A percentile compares a stretch with the other conserved stretches of the same genome.
These are phyloP conservation scores for Agonopterix heracliana DNA, from an alignment of 2,888 invertebrate species.

Conservation along the genomic window DNA sequence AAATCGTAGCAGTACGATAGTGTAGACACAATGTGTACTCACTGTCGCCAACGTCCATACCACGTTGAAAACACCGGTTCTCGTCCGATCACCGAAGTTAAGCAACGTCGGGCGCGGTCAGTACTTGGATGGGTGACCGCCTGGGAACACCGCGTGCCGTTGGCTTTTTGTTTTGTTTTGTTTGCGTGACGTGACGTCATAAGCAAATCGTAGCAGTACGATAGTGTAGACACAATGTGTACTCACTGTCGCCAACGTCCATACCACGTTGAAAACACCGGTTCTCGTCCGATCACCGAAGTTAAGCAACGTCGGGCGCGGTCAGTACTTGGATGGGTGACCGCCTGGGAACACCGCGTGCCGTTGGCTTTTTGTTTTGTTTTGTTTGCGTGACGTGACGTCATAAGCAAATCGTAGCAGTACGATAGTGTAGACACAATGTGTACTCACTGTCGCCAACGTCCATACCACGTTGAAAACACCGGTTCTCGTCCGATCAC, in stretches of 20 bases:
- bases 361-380: conserved; percentile 42
- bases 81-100: conserved; percentile 73
- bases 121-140: conserved; percentile 72
- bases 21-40: no score
- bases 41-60: conserved; percentile 53
- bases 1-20: no score
- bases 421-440: no score
- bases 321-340: conserved; percentile 72
- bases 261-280: conserved; percentile 66
- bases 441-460: no score
- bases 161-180: conserved; percentile 37
- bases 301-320: conserved; percentile 69
- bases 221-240: no score
- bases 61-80: conserved; percentile 67
- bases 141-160: conserved; percentile 62
- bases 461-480: conserved; percentile 65
- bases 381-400: no score
- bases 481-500: conserved; percentile 72
- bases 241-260: conserved; percentile 38
- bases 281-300: conserved; percentile 73
- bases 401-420: no score
- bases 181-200: no score
- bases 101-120: conserved; percentile 68
- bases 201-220: no score
- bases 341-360: conserved; percentile 65